Evolutionary conservation across 92 coral and sea anemone species (phyloP).

Genomic region (Phenganax marumi): DNA sequence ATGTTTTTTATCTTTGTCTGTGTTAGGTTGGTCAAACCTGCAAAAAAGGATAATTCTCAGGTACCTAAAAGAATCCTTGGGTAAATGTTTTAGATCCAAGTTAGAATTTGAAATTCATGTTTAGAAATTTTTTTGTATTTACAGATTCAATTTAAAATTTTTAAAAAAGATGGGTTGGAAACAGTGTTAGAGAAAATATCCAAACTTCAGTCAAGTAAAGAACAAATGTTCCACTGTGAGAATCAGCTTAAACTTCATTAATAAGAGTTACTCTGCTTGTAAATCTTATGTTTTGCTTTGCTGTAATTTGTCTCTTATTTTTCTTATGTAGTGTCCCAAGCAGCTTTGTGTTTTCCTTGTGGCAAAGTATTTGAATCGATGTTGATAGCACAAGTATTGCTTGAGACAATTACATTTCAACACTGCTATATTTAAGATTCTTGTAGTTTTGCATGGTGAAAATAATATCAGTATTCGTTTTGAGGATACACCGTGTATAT

Average conservation of each 20-base stretch:
- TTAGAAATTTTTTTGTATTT: neutral
- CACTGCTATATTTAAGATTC: neutral
- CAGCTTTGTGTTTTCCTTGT: conserved; percentile 21
- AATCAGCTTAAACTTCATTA: neutral
- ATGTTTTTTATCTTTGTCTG: too few relatives aligned
- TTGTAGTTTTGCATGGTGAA: too few relatives aligned
- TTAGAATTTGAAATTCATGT: neutral
- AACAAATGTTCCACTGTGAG: conserved; percentile 20
- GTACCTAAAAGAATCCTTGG: too few relatives aligned
- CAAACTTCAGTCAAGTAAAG: neutral
- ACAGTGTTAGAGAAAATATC: conserved; percentile 21
- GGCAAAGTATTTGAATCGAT: conserved; percentile 24
- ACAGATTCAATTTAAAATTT: conserved; percentile 1
- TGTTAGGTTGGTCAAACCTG: neutral
- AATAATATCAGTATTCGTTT: too few relatives aligned
- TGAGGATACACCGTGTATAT: too few relatives aligned
- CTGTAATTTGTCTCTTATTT: neutral
- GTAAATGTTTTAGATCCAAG: too few relatives aligned
- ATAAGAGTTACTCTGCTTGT: neutral
- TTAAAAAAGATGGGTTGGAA: conserved; percentile 19
- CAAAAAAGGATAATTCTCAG: neutral
- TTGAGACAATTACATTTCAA: neutral
- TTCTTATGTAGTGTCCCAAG: conserved; percentile 19
- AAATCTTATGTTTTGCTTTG: too few relatives aligned
- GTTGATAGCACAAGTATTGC: conserved; percentile 22